Percentiles rank a stretch among this genome's conserved stretches.
phyloP scores from a whole-genome alignment of 1,140 invertebrate genomes.

The Zaprionus lachaisei region DNA sequence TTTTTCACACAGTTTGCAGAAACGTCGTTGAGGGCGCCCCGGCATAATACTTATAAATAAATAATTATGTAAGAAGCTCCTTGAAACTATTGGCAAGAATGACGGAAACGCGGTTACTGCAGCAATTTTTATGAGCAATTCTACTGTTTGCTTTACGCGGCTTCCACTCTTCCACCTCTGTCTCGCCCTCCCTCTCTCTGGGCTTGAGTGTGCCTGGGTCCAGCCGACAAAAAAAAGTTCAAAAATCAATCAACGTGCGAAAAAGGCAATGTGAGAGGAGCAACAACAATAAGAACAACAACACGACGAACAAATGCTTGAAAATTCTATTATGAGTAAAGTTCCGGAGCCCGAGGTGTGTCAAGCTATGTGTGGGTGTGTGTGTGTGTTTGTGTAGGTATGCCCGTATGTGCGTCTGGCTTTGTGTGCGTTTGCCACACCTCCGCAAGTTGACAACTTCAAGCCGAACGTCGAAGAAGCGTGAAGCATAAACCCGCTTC shows the following conservation, averaged over 20 bases:
- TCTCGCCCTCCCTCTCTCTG: not conserved
- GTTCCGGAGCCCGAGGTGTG: slow-evolving; percentile 50
- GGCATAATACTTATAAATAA: slow-evolving; percentile 69
- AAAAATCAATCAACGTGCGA: slow-evolving; percentile 81
- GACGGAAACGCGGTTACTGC: slow-evolving; percentile 30
- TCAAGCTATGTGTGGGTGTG: slow-evolving; percentile 18
- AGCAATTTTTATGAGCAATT: slow-evolving; percentile 57
- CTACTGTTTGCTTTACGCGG: slow-evolving; percentile 14
- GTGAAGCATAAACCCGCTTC: slow-evolving; percentile 43
- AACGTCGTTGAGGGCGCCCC: slow-evolving; percentile 34
- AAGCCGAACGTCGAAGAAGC: slow-evolving; percentile 48
- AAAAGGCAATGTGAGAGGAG: slow-evolving; percentile 64
- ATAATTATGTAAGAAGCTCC: slow-evolving; percentile 66
- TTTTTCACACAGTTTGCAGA: slow-evolving; percentile 38
- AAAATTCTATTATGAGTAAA: slow-evolving; percentile 80
- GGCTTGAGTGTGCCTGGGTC: slow-evolving; percentile 16
- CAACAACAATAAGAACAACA: slow-evolving; percentile 29
- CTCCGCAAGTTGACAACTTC: slow-evolving; percentile 58
- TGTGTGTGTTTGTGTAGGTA: slow-evolving; percentile 6
- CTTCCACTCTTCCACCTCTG: not conserved
- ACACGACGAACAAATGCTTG: slow-evolving; percentile 44
- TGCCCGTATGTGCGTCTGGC: slow-evolving; percentile 9
- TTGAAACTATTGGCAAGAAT: slow-evolving; percentile 57
- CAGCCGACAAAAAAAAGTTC: slow-evolving; percentile 58
- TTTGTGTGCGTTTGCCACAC: slow-evolving; percentile 27